phyloP scores from a whole-genome alignment of 2,797 vertebrate species.

The Ctenopoma kingsleyae region DNA sequence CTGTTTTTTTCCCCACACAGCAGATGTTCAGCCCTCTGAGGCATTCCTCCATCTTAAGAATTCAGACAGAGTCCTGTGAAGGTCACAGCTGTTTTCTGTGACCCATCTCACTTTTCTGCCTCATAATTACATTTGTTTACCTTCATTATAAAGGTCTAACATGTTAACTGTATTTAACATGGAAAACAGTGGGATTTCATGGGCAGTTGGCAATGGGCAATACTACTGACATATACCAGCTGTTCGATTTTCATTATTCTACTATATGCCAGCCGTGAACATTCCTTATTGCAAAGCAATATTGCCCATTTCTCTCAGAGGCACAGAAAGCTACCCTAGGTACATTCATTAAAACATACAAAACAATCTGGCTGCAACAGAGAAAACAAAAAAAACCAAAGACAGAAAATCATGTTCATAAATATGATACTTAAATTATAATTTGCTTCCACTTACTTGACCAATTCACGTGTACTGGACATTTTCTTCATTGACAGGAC shows the following conservation, averaged over 20 bases:
- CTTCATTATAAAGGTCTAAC: not conserved
- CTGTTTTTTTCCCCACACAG: not conserved
- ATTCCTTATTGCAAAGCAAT: not conserved
- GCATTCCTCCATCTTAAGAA: not conserved
- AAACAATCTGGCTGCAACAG: not conserved
- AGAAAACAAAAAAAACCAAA: not conserved
- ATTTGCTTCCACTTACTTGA: not conserved
- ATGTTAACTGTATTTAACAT: not conserved
- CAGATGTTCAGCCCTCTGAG: slow-evolving; percentile 6
- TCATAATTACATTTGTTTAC: slow-evolving; percentile 4
- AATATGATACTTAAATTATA: not conserved
- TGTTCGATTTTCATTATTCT: not conserved
- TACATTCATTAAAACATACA: not conserved
- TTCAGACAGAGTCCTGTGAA: not conserved
- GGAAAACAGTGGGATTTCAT: not conserved
- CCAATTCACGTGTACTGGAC: not conserved
- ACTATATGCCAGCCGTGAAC: not conserved
- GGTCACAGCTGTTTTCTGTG: not conserved
- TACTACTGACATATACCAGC: not conserved
- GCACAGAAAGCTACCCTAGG: slow-evolving; percentile 19
- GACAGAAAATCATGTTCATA: not conserved
- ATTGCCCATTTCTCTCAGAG: not conserved
- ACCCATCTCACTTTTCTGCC: not conserved
- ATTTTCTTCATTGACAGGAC: not conserved
- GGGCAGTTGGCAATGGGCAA: not conserved